Conservation (phyloP, 1,140 invertebrate species). For the Trichomalopsis sarcophagae region DNA sequence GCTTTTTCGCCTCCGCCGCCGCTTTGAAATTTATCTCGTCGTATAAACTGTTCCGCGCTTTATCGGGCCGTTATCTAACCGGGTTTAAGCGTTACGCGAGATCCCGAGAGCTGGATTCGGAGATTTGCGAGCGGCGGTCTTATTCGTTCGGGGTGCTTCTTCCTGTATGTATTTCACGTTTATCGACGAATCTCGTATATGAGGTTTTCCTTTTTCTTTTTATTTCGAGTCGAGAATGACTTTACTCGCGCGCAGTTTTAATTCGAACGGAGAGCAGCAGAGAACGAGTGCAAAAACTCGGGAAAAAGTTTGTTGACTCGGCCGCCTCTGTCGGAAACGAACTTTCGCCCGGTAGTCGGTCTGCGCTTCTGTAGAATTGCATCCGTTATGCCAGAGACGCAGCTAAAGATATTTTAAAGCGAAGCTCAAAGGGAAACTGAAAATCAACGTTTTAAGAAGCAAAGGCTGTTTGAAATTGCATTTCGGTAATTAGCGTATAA, state of each 20-base stretch:
- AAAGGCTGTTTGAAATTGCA: slow-evolving; percentile 4
- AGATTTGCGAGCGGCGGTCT: too few species aligned
- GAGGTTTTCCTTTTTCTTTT: too few species aligned
- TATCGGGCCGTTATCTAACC: slow-evolving; percentile 1
- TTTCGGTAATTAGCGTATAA: neutral
- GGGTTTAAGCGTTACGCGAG: too few species aligned
- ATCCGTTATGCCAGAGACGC: neutral
- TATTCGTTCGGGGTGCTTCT: too few species aligned
- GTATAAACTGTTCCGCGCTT: neutral
- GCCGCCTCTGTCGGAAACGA: slow-evolving; percentile 12
- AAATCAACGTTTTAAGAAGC: slow-evolving; percentile 10
- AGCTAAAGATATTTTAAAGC: slow-evolving; percentile 22
- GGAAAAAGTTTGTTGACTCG: slow-evolving; percentile 13
- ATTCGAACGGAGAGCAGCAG: neutral
- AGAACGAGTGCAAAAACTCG: neutral
- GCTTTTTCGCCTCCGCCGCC: neutral
- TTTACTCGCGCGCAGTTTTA: neutral
- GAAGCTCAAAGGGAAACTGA: slow-evolving; percentile 22
- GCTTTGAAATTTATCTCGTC: slow-evolving; percentile 28
- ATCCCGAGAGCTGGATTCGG: too few species aligned
- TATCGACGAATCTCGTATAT: neutral
- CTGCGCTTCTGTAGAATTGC: neutral
- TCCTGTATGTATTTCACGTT: neutral
- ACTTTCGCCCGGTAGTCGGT: neutral
- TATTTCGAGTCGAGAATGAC: neutral